These are phyloP conservation scores for Anastrepha obliqua DNA, from an alignment of 1,140 invertebrate genomes.

Conservation along the genomic window DNA sequence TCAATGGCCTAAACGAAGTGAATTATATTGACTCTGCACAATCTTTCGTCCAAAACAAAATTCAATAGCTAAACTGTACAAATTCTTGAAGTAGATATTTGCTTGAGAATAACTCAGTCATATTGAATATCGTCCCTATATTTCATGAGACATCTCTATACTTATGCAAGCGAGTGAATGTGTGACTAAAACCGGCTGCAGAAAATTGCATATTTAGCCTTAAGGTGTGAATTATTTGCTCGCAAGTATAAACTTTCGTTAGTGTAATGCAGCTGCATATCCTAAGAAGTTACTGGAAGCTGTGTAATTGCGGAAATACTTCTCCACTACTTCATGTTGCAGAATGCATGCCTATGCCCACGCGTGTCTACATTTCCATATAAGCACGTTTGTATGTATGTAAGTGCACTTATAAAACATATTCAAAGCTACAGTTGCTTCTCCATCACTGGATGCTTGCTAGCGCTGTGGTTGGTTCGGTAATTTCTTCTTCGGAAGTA, in stretches of 20 bases:
- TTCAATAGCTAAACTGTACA: no score
- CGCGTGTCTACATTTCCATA: not conserved
- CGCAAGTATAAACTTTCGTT: not conserved
- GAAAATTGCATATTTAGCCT: not conserved
- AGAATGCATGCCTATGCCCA: not conserved
- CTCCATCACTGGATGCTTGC: not conserved
- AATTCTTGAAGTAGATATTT: no score
- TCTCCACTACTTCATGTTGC: not conserved
- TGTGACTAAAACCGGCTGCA: not conserved
- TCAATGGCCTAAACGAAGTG: no score
- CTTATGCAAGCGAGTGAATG: no score
- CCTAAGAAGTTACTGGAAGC: not conserved
- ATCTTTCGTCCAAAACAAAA: no score
- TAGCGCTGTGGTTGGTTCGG: not conserved
- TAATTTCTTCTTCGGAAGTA: not conserved
- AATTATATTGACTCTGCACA: no score
- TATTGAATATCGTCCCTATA: no score
- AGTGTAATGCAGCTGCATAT: not conserved
- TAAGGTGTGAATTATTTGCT: not conserved
- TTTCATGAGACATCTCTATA: no score
- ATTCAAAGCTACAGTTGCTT: not conserved
- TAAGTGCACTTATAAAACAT: not conserved
- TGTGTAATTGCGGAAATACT: not conserved
- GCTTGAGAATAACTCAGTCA: no score
- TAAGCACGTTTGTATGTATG: not conserved